phyloP scores from a whole-genome alignment of 2,113 vertebrate genomes.

The Bostrychus sinensis region DNA sequence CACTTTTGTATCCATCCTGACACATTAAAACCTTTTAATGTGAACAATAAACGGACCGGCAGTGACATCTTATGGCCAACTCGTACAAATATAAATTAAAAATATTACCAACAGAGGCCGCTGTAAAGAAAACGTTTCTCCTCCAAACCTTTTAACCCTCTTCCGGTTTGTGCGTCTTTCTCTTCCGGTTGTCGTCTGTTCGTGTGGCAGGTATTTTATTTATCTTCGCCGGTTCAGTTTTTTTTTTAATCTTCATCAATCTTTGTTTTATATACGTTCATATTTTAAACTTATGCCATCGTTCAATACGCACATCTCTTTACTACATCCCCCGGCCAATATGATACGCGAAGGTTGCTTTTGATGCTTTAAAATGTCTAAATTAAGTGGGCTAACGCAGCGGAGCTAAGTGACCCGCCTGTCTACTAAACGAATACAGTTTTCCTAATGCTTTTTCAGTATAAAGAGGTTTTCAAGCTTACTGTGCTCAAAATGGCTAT shows the following conservation, averaged over 20 bases:
- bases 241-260: conserved; percentile 67
- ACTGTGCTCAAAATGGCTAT: too few relatives aligned
- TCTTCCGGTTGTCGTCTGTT: conserved; percentile 78
- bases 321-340: fast-evolving
- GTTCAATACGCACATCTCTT: neutral
- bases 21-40: too few relatives aligned
- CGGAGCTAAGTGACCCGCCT: neutral
- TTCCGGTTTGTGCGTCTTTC: conserved; percentile 25
- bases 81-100: neutral
- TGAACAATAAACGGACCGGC: neutral
- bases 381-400: conserved; percentile 3
- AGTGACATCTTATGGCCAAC: conserved; percentile 48
- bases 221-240: neutral
- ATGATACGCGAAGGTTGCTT: conserved; percentile 10
- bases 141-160: conserved; percentile 32
- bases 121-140: conserved; percentile 8
- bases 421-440: neutral
- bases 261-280: conserved; percentile 4
- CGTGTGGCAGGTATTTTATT: conserved; percentile 72
- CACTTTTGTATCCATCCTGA: too few relatives aligned
- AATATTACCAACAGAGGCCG: conserved; percentile 8
- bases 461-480: neutral
- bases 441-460: neutral
- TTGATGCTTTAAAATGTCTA: neutral
- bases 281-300: fast-evolving